A percentile compares a stretch with the other conserved stretches of the same genome.
Evolutionary conservation across 2,113 vertebrate genomes (phyloP).

Genomic region (Ovibos moschatus): DNA sequence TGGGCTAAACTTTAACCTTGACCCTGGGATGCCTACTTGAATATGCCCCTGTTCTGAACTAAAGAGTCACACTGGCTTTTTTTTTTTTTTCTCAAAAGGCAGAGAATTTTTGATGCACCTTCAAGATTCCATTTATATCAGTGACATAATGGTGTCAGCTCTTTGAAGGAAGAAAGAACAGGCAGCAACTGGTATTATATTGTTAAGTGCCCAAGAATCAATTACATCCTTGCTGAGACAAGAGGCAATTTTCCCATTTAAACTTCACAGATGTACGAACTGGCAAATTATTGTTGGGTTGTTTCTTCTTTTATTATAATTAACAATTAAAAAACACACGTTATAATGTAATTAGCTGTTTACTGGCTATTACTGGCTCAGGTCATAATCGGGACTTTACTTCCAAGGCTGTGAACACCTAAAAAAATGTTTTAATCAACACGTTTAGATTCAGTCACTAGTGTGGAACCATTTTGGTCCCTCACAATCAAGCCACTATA

Average conservation of each 20-base stretch:
- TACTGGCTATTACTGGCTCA: slow-evolving; percentile 69
- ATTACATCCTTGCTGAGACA: slow-evolving; percentile 76
- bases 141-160: slow-evolving; percentile 70
- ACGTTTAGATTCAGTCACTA: slow-evolving; percentile 57
- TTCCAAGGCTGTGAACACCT: slow-evolving; percentile 61
- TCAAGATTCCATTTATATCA: slow-evolving; percentile 71
- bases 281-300: slow-evolving; percentile 72
- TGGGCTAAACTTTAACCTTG: neutral
- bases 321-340: slow-evolving; percentile 71
- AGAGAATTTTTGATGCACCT: slow-evolving; percentile 55
- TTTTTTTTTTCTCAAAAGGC: neutral
- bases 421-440: slow-evolving; percentile 73
- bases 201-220: slow-evolving; percentile 74
- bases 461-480: neutral
- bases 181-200: slow-evolving; percentile 59
- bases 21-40: neutral
- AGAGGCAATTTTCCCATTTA: slow-evolving; percentile 78
- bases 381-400: slow-evolving; percentile 39
- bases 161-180: slow-evolving; percentile 62
- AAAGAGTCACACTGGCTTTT: neutral
- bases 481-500: slow-evolving; percentile 23
- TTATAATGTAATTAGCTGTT: slow-evolving; percentile 77
- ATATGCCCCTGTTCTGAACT: neutral
- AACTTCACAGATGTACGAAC: slow-evolving; percentile 68
- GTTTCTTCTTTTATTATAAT: slow-evolving; percentile 77